Evolutionary conservation across 53 echinoderm and acorn worm genomes (phyloP).

Genomic region (Actinopyga echinites): DNA sequence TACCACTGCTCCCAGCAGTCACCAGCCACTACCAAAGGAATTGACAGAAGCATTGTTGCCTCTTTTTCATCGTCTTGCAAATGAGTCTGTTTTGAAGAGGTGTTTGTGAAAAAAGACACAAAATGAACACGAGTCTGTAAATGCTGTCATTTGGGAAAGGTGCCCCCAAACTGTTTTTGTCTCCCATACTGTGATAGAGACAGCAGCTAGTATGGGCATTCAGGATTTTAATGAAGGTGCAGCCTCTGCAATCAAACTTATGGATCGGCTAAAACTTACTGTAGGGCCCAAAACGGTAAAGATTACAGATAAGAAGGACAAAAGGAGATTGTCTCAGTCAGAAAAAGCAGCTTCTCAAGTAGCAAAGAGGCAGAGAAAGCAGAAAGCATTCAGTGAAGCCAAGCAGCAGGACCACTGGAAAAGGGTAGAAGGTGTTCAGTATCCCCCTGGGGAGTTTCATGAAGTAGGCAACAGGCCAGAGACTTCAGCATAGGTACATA

Average conservation of each 20-base stretch:
- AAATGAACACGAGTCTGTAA: conserved; percentile 6
- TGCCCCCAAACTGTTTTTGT: conserved; percentile 19
- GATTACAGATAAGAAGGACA: background rate
- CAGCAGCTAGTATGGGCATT: conserved; percentile 30
- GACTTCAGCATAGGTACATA: too few relatives aligned
- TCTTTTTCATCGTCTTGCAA: background rate
- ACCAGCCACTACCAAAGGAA: background rate
- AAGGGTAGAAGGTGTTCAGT: conserved; percentile 5
- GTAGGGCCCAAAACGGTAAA: background rate
- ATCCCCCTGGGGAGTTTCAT: conserved; percentile 7
- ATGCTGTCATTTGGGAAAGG: conserved; percentile 9
- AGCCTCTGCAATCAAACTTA: background rate
- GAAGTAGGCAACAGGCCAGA: background rate
- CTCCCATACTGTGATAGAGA: conserved; percentile 15
- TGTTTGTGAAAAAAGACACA: conserved; percentile 14
- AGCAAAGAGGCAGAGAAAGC: background rate
- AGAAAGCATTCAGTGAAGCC: background rate
- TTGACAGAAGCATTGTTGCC: background rate
- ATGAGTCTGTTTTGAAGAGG: background rate
- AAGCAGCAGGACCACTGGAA: background rate
- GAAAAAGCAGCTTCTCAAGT: background rate
- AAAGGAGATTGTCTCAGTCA: background rate
- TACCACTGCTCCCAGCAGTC: background rate
- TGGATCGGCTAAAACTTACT: background rate
- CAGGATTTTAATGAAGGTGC: conserved; percentile 32